Conservation (phyloP, 2,888 invertebrate species). For the Embidobia sp. region DNA sequence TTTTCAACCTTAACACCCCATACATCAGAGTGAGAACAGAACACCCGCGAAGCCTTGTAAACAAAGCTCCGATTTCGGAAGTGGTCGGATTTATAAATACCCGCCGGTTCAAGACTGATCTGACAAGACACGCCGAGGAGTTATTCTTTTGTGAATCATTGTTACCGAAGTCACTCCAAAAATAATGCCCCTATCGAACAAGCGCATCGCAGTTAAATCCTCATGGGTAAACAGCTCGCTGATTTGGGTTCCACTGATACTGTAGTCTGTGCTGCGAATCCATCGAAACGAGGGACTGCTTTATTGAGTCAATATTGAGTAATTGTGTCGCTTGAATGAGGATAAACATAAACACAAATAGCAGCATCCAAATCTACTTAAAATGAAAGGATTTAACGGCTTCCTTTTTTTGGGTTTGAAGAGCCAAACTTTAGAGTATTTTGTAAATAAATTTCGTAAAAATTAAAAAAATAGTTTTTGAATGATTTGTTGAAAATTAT, state of each 20-base stretch:
- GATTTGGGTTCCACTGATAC: neutral
- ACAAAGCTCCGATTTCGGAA: neutral
- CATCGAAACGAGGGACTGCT: conserved; percentile 3
- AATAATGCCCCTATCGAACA: conserved; percentile 2
- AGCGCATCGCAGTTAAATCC: no score
- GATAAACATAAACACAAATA: no score
- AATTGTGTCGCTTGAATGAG: neutral
- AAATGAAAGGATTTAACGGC: no score
- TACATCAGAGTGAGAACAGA: no score
- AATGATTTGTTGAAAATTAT: no score
- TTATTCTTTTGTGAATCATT: conserved; percentile 16
- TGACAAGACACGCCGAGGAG: neutral
- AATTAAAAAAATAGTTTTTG: no score
- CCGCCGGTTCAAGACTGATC: neutral
- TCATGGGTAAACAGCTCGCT: no score
- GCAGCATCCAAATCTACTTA: neutral
- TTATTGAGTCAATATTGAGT: neutral
- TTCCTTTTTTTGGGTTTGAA: no score
- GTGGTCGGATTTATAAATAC: neutral
- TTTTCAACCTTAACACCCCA: no score
- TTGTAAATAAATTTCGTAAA: no score
- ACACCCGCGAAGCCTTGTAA: neutral
- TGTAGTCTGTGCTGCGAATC: neutral
- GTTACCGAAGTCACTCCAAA: conserved; percentile 1
- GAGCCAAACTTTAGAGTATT: no score